Evolutionary conservation across 2,888 invertebrate species (phyloP).

Genomic region (Tridacna crocea): DNA sequence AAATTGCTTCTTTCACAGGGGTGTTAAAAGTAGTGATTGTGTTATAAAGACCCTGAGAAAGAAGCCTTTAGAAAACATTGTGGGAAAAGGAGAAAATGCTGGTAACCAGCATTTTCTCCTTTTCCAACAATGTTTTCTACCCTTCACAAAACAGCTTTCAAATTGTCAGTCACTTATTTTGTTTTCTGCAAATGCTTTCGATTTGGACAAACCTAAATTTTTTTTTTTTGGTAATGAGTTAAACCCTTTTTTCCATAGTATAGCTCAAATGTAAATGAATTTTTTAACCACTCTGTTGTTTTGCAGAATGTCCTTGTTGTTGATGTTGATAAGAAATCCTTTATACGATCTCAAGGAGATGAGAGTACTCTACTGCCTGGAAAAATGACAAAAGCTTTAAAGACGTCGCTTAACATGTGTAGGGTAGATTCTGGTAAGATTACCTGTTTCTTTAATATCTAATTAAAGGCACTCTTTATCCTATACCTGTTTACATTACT

Average conservation of each 20-base stretch:
- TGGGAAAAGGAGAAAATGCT: neutral
- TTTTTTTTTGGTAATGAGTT: no score
- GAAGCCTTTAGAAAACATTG: conserved; percentile 1
- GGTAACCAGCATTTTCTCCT: neutral
- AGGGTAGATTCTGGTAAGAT: conserved; percentile 80
- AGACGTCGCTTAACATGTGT: conserved; percentile 86
- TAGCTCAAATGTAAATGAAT: neutral
- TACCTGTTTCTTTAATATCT: neutral
- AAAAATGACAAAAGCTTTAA: conserved; percentile 89
- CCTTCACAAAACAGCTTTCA: no score
- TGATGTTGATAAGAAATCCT: conserved; percentile 87
- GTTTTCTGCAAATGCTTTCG: no score
- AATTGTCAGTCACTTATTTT: no score
- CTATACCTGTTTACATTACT: neutral
- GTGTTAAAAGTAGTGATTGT: no score
- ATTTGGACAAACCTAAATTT: no score
- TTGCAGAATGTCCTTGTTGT: conserved; percentile 86
- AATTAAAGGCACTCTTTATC: neutral
- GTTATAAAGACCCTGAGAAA: no score
- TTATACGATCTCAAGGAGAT: conserved; percentile 90
- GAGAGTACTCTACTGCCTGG: conserved; percentile 91
- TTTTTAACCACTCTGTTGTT: neutral
- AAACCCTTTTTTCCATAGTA: no score
- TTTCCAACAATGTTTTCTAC: neutral
- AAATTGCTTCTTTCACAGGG: no score